Conservation (phyloP, 2,888 invertebrate genomes). For the Synergus japonicus region DNA sequence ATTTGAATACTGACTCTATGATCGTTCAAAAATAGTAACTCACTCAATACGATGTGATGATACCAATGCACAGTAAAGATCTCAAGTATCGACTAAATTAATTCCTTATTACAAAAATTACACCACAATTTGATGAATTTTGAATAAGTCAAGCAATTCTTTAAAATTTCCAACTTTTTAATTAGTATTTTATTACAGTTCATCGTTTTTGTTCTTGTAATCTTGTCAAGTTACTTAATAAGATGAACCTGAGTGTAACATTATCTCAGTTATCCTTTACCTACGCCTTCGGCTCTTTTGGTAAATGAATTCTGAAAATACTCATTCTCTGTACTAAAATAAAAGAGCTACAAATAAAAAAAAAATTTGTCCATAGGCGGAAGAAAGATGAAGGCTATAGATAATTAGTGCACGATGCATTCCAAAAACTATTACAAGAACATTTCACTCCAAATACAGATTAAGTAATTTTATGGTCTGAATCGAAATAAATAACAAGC, state of each 20-base stretch:
- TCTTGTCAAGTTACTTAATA: not conserved
- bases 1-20: not conserved
- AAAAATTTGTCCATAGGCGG: not conserved
- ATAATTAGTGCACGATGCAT: no score
- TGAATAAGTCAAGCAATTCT: no score
- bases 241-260: not conserved
- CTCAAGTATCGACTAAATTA: no score
- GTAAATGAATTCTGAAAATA: not conserved
- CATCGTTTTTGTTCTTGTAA: not conserved
- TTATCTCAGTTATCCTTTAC: not conserved
- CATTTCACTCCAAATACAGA: not conserved
- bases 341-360: not conserved
- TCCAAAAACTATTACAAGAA: no score
- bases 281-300: not conserved
- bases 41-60: not conserved
- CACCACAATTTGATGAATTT: no score
- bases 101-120: no score
- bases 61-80: not conserved
- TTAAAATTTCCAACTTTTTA: not conserved
- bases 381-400: no score
- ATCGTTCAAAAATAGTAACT: slow-evolving; percentile 26
- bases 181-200: no score
- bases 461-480: not conserved
- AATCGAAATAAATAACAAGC: not conserved
- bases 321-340: not conserved